Base-by-base conservation (phyloP, 2,113 vertebrate species). In the Podarcis raffonei region DNA sequence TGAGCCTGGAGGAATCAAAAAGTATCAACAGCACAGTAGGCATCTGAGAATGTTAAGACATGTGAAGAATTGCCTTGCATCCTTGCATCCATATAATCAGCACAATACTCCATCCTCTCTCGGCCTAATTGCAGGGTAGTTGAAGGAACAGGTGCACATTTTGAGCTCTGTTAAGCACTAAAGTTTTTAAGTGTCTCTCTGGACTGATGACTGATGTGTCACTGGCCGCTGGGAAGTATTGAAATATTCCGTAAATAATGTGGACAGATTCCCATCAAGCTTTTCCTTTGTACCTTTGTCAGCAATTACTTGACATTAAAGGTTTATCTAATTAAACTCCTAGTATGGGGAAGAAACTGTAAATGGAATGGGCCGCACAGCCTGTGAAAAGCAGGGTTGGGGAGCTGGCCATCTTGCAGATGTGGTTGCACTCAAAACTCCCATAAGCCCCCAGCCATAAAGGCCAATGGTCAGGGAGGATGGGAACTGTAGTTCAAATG, bases 131-230 rank as follows among this genome's bases (percentile, higher is more conserved):
- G 89, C 89, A 87, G 83, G 16, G 57, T 93, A 92, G 86, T 83
- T 69, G 53, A 80, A 89, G 78, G 90, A 92, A 96, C 95, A 97
- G 95, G 96, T 96, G 94, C 91, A 42, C 95, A 95, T 96, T 97
- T 96, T 20, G 30, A 96, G 95, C 93, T 96, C 94, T 92, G 94
- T 90, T 97, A 95, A 96, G 89, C 96, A 93, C 94, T 95, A 87
- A 94, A 96, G 89, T 95, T 97, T 95, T 95, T 85, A 96, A 95
- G 80, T 77, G 83, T 93, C 92, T 97, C 93, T 91, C 90, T 89
- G 92, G 93, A 92, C 86, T 93, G 92, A 95, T 90, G 81, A 72
- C 75, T 93, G 81, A 87, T 86, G 20, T 92, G 87, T 87, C 85
- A 92, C 88, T 85, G 86, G 75, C 89, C 92, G 66, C n/a, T 89